Evolutionary conservation across 2,888 invertebrate genomes (phyloP), one percentile per base, ranked within the genome.

Genomic region (Cheiracanthium punctorium): DNA sequence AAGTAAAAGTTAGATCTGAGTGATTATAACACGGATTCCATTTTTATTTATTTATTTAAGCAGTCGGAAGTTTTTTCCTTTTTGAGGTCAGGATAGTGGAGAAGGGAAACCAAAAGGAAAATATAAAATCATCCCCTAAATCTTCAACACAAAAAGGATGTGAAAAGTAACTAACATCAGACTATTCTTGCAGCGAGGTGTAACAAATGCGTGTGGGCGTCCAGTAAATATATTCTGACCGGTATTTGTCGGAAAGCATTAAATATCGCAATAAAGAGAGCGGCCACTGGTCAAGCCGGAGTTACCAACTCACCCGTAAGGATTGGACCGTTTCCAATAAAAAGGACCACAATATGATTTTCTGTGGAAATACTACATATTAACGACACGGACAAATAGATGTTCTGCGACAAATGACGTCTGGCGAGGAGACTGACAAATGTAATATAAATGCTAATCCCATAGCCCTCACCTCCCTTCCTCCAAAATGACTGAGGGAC

Each of bases 381-480:
- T 65, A 67, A 80, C 64, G 77, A 72, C 73, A 33, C 20, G 24
- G 64, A 41, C 82, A 82, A 82, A 64, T 71, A 82, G 82, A 69
- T 64, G n/a, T n/a, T 71, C 64, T 67, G 43, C 70, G 82, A 82
- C 82, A 71, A 77, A 76, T 71, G 72, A 65, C 77, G 43, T 58
- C 64, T 76, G 65, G 71, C 65, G 67, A 64, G 72, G 52, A 37
- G 70, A 70, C 48, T 77, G 82, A 77, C 77, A 77, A 84, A 73
- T 77, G 77, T 77, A 84, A 84, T 84, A 84, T 84, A 84, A 84
- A 84, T 84, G 82, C 82, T 84, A 84, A 84, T 84, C 76, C 41
- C 32, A 28, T 64, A 43, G 48, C 69, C 76, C 76, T 71, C 73
- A 37, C 37, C 72, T 58, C 69, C 70, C 69, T 74, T 65, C 72